These are phyloP conservation scores for Numenius phaeopus DNA, from an alignment of 2,797 vertebrate species.

Conservation along the genomic window DNA sequence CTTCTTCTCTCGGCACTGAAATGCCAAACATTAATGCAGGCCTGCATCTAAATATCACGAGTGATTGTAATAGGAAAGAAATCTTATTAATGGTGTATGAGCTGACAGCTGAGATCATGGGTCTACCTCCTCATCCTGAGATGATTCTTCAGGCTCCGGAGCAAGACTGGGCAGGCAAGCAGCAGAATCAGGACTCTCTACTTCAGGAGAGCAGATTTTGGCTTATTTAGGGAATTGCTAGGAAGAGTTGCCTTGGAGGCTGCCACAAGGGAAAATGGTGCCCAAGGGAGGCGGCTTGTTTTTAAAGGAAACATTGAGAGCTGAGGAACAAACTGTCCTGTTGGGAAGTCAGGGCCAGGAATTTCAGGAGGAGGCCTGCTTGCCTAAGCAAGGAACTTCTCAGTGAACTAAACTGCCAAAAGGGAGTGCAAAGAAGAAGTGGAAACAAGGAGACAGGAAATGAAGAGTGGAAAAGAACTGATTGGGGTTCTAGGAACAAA, in stretches of 20 bases:
- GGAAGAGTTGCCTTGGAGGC: background rate
- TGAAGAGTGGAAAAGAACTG: background rate
- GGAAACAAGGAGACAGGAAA: background rate
- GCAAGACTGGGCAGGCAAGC: background rate
- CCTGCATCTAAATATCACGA: background rate
- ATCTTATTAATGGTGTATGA: background rate
- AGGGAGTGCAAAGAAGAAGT: background rate
- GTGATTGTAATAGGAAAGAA: background rate
- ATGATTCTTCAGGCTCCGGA: background rate
- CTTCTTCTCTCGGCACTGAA: background rate
- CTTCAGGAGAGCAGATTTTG: background rate
- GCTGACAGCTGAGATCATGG: background rate
- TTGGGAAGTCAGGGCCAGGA: background rate
- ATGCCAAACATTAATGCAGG: background rate
- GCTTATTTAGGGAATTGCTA: background rate
- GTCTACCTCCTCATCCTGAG: background rate
- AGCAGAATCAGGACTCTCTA: background rate
- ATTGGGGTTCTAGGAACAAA: background rate
- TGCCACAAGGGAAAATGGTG: background rate
- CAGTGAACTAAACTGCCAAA: background rate
- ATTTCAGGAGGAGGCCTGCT: background rate
- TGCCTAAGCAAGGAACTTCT: background rate
- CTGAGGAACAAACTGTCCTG: background rate
- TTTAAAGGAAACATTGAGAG: background rate
- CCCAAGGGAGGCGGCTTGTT: background rate